phyloP scores from a whole-genome alignment of 2,797 vertebrate genomes.

The Cheirogaleus major region DNA sequence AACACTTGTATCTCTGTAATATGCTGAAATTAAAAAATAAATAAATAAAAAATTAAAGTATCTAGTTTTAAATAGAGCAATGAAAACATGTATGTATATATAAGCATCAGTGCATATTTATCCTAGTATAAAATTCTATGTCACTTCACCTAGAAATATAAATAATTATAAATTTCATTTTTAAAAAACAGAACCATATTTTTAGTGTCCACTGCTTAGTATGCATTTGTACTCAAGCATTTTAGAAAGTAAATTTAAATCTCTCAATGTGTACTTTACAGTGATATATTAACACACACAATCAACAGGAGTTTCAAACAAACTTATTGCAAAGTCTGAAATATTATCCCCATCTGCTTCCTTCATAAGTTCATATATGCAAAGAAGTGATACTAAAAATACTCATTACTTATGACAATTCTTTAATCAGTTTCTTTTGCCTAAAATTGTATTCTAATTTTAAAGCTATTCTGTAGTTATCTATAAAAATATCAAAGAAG shows the following conservation, averaged over 20 bases:
- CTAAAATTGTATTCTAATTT: conserved; percentile 64
- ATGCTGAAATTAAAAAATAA: too few relatives aligned
- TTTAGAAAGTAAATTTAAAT: neutral
- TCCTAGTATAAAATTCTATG: neutral
- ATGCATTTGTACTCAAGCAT: neutral
- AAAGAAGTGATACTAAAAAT: neutral
- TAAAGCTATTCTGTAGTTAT: conserved; percentile 55
- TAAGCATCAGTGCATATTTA: neutral
- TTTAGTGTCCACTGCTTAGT: neutral
- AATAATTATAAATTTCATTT: neutral
- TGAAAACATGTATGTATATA: neutral
- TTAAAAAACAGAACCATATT: neutral
- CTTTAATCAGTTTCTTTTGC: conserved; percentile 48
- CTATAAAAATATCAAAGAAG: neutral
- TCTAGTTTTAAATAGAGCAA: neutral
- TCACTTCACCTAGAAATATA: neutral
- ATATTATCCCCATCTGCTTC: neutral
- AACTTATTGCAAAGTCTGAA: neutral
- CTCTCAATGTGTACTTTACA: neutral
- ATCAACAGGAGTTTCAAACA: neutral
- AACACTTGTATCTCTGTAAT: too few relatives aligned
- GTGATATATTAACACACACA: neutral
- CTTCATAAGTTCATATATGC: neutral
- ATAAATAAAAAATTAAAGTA: too few relatives aligned
- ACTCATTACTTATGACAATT: neutral